Evolutionary conservation across 2,113 vertebrate species (phyloP).

Genomic region (Saiga tatarica): DNA sequence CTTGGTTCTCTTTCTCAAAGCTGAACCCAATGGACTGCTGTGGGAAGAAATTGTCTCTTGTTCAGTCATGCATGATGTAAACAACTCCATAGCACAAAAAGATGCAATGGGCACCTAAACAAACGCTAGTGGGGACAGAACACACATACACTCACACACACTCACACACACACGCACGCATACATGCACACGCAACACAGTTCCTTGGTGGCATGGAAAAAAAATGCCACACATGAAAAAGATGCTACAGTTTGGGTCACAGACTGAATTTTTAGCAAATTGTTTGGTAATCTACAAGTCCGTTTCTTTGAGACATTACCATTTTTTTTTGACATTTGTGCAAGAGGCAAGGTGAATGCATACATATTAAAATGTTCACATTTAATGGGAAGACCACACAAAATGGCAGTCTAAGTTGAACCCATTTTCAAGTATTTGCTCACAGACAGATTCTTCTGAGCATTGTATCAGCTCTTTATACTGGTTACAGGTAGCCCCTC

Average conservation of each 20-base stretch:
- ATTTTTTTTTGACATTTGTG: slow-evolving; percentile 87
- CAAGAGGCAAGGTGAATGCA: slow-evolving; percentile 89
- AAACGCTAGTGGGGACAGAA: slow-evolving; percentile 76
- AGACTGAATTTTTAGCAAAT: slow-evolving; percentile 84
- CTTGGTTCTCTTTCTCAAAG: slow-evolving; percentile 42
- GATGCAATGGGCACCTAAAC: slow-evolving; percentile 79
- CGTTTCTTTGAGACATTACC: slow-evolving; percentile 81
- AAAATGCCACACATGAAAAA: slow-evolving; percentile 79
- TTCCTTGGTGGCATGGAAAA: slow-evolving; percentile 75
- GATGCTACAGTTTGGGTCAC: slow-evolving; percentile 86
- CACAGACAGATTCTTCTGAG: slow-evolving; percentile 79
- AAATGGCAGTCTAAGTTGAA: slow-evolving; percentile 91
- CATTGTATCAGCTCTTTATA: slow-evolving; percentile 75
- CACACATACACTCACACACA: slow-evolving; percentile 38
- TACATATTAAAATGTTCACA: slow-evolving; percentile 93
- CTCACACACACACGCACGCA: not conserved
- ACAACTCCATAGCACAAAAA: slow-evolving; percentile 82
- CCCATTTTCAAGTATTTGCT: slow-evolving; percentile 97
- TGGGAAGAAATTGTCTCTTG: slow-evolving; percentile 73
- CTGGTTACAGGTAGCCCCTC: slow-evolving; percentile 74
- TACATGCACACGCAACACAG: slow-evolving; percentile 31
- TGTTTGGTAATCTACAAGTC: slow-evolving; percentile 82
- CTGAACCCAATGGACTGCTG: slow-evolving; percentile 73
- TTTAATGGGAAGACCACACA: slow-evolving; percentile 96
- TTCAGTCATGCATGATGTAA: slow-evolving; percentile 85